phyloP scores from a whole-genome alignment of 2,888 invertebrate species.

The Hypselothyrea guttata region DNA sequence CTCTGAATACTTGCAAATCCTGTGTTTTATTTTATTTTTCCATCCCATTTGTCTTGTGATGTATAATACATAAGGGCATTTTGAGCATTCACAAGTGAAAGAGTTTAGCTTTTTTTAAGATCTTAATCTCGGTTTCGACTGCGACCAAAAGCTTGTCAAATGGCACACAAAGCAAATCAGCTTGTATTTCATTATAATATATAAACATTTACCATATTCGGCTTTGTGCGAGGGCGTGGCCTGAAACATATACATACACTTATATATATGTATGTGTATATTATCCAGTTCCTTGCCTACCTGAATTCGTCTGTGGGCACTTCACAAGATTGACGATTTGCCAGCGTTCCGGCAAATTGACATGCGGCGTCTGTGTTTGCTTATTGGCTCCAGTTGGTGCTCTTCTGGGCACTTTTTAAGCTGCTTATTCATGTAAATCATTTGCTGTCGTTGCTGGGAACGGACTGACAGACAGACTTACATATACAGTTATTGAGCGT shows the following conservation, averaged over 20 bases:
- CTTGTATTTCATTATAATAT: constrained; percentile 54
- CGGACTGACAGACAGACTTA: too few species aligned
- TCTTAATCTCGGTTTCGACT: neutral
- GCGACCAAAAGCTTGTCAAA: constrained; percentile 14
- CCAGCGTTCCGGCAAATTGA: constrained; percentile 23
- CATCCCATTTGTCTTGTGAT: too few species aligned
- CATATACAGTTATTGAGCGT: too few species aligned
- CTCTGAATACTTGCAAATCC: too few species aligned
- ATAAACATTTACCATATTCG: constrained; percentile 33
- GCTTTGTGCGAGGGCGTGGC: constrained; percentile 13
- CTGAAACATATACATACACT: neutral
- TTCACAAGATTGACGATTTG: constrained; percentile 23
- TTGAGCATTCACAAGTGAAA: neutral
- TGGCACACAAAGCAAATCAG: constrained; percentile 23
- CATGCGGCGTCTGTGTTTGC: constrained; percentile 12
- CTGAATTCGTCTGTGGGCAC: constrained; percentile 23
- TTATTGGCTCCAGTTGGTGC: constrained; percentile 3
- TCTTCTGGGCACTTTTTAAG: constrained; percentile 34
- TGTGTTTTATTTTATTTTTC: too few species aligned
- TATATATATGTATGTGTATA: neutral
- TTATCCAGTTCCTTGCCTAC: constrained; percentile 6
- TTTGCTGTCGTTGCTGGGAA: constrained; percentile 8
- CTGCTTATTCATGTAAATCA: constrained; percentile 50
- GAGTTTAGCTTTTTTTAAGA: neutral
- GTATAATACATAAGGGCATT: too few species aligned